phyloP scores from a whole-genome alignment of 2,113 vertebrate genomes.

The Xiphorhynchus elegans region DNA sequence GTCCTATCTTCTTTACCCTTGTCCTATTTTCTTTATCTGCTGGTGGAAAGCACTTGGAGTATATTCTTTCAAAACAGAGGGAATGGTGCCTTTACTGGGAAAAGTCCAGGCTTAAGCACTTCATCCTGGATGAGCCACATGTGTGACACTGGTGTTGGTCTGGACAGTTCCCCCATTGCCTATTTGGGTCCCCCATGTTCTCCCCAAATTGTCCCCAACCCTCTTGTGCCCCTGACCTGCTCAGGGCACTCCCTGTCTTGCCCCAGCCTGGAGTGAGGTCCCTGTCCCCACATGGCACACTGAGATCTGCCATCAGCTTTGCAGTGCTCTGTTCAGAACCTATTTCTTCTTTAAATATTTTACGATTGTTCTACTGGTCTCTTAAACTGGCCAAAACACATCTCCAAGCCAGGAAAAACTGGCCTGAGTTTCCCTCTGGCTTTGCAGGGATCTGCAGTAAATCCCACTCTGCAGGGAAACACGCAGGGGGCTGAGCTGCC shows the following conservation, averaged over 20 bases:
- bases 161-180: not conserved
- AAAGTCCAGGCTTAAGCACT: not conserved
- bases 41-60: not conserved
- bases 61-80: not conserved
- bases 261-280: not conserved
- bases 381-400: not conserved
- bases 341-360: not conserved
- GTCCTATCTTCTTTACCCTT: not conserved
- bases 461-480: not conserved
- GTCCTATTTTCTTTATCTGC: not conserved
- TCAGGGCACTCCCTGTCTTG: not conserved
- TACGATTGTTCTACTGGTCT: rapidly evolving
- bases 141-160: not conserved
- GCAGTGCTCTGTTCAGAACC: not conserved
- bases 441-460: not conserved
- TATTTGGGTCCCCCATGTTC: rapidly evolving
- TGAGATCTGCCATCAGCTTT: not conserved
- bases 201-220: not conserved
- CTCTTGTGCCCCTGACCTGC: not conserved
- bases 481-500: not conserved
- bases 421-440: not conserved
- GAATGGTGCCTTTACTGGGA: not conserved
- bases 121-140: not conserved
- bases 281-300: not conserved
- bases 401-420: not conserved